Evolutionary conservation across 2,888 invertebrate species (phyloP), one percentile per base, ranked within the genome.

Genomic region (Diaperis boleti): DNA sequence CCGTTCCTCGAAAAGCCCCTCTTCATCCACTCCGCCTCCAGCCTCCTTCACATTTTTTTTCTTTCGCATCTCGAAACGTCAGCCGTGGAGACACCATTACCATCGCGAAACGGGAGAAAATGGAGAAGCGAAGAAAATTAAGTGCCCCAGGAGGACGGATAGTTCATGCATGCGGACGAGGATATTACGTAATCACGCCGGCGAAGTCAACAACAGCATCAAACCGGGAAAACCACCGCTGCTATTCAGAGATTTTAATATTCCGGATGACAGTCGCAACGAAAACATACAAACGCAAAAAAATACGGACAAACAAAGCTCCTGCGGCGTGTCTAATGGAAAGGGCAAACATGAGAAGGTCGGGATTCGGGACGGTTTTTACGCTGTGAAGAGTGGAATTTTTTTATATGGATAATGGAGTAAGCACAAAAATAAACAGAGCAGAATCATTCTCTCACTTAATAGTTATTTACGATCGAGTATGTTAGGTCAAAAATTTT

Each of bases 81-180:
- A 26, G n/a, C 26, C n/a, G 26, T 13, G 6, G 47, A 47, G 47
- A 15, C 52, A 26, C 37, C 52, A 52, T 52, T 52, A 42, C 50
- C 60, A 42, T 63, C 65, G 57, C 68, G 62, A 74, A 76, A 72
- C 66, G 68, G 68, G 70, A 73, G 76, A 74, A 76, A 76, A 75
- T 75, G 77, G 75, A 75, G 74, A 75, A 77, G 65, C 69, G 76
- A 72, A 72, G 77, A 76, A 77, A 76, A 77, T 77, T 77, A 77
- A 76, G 76, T 73, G 76, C 74, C 74, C 70, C 72, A 65, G 66
- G 75, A 72, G 75, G 69, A n/a, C n/a, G n/a, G n/a, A 41, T 31
- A 26, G 42, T 45, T 72, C 71, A 67, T 66, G 62, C 66, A 69
- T 66, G 70, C 66, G n/a, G n/a, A n/a, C n/a, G 66, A 71, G 73